Evolutionary conservation across 2,797 vertebrate genomes (phyloP).

Genomic region (Botia kubotai): DNA sequence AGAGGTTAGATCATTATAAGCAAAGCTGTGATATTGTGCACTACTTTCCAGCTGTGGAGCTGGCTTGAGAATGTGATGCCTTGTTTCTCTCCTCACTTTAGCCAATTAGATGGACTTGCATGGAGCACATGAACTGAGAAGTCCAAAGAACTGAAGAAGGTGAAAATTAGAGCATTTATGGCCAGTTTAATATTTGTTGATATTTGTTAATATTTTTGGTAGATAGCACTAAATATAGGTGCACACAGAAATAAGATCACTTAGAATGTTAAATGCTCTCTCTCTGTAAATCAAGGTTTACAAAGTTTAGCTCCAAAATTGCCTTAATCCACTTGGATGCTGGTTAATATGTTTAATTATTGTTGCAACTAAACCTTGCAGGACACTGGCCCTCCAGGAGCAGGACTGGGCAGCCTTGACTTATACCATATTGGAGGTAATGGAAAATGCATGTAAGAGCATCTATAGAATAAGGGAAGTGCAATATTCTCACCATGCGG

Average conservation of each 20-base stretch:
- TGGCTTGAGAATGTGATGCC: slow-evolving; percentile 6
- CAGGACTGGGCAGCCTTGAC: too few species aligned
- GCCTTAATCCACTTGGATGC: too few species aligned
- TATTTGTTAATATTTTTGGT: too few species aligned
- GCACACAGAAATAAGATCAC: too few species aligned
- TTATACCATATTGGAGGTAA: not conserved
- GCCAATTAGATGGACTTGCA: slow-evolving; percentile 9
- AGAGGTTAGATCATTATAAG: slow-evolving; percentile 40
- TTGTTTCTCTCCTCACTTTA: slow-evolving; percentile 18
- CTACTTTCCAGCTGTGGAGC: slow-evolving; percentile 9
- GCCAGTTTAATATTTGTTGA: not conserved
- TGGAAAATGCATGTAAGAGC: not conserved
- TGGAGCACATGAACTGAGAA: not conserved
- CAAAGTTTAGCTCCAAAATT: too few species aligned
- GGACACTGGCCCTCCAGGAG: too few species aligned
- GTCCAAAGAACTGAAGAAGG: too few species aligned
- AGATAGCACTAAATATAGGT: not conserved
- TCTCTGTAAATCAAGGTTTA: too few species aligned
- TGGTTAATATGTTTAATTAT: too few species aligned
- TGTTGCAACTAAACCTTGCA: too few species aligned
- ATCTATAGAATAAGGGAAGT: not conserved
- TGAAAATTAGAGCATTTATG: not conserved
- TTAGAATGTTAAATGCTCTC: too few species aligned
- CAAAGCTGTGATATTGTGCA: slow-evolving; percentile 7
- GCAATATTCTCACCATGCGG: slow-evolving; percentile 83